phyloP scores from a whole-genome alignment of 1,140 invertebrate species.

The Saxidomus purpurata region DNA sequence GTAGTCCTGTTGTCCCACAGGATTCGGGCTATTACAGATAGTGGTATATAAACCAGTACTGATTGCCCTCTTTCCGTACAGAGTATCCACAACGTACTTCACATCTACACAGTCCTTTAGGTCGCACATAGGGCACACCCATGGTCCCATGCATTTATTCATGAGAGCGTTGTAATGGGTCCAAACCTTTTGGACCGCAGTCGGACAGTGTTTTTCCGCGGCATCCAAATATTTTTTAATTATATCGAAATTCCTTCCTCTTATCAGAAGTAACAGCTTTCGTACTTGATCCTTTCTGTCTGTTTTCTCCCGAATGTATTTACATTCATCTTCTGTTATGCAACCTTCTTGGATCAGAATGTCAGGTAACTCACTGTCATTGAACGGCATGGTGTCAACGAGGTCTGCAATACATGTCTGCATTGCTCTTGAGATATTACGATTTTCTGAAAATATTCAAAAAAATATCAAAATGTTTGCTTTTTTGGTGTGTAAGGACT shows the following conservation, averaged over 20 bases:
- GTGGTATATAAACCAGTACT: not conserved
- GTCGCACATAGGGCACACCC: not conserved
- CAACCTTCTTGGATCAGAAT: not conserved
- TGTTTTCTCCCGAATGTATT: not conserved
- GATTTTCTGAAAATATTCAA: not conserved
- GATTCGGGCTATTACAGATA: not conserved
- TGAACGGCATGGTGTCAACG: not conserved
- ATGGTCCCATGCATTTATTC: not conserved
- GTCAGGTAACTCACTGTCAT: not conserved
- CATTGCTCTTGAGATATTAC: not conserved
- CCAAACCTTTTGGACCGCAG: not conserved
- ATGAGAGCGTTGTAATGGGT: not conserved
- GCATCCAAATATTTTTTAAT: not conserved
- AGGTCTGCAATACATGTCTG: not conserved
- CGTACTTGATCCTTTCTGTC: not conserved
- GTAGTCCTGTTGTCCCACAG: not conserved
- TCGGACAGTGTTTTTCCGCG: not conserved
- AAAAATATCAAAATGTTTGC: too few species aligned
- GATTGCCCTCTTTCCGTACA: not conserved
- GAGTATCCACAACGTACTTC: not conserved
- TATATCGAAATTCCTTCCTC: not conserved
- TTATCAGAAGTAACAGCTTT: not conserved
- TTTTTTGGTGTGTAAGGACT: too few species aligned
- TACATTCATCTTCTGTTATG: constrained; percentile 17
- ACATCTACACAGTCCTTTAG: not conserved